Percentiles rank a stretch among this genome's conserved stretches.
These are phyloP conservation scores for Spodoptera exigua DNA, from an alignment of 2,888 invertebrate species.

Conservation along the genomic window DNA sequence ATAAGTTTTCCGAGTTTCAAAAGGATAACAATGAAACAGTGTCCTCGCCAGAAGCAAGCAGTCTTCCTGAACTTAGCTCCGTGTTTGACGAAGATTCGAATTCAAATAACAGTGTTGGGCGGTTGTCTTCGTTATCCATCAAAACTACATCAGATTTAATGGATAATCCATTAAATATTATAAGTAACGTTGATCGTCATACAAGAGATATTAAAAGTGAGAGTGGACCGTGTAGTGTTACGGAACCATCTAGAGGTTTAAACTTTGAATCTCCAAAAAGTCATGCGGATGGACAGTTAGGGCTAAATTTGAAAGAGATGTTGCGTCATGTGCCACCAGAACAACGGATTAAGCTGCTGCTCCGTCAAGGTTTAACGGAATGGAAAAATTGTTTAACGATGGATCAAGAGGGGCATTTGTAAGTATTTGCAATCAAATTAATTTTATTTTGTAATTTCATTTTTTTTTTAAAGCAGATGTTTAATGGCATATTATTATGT, in stretches of 20 bases:
- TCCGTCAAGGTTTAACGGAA: slow-evolving; percentile 73
- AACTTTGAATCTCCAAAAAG: slow-evolving; percentile 62
- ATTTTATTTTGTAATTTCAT: slow-evolving; percentile 17
- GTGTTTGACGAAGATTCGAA: slow-evolving; percentile 71
- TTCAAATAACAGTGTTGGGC: slow-evolving; percentile 67
- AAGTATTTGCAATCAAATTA: slow-evolving; percentile 68
- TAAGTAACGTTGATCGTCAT: slow-evolving; percentile 49
- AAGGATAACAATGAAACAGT: background rate
- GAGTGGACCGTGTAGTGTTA: slow-evolving; percentile 49
- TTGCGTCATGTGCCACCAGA: slow-evolving; percentile 1
- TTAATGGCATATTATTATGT: slow-evolving; percentile 3
- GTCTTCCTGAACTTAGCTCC: slow-evolving; percentile 44
- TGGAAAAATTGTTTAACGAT: slow-evolving; percentile 67
- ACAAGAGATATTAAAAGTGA: slow-evolving; percentile 55
- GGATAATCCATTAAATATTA: slow-evolving; percentile 50
- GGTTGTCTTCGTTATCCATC: slow-evolving; percentile 62
- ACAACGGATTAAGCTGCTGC: slow-evolving; percentile 62
- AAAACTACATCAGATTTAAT: slow-evolving; percentile 55
- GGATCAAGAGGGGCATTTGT: slow-evolving; percentile 78
- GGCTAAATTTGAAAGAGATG: slow-evolving; percentile 25
- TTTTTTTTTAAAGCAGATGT: background rate
- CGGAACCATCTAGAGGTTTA: slow-evolving; percentile 60
- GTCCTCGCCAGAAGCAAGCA: background rate
- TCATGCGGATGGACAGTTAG: background rate
- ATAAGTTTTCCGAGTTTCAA: slow-evolving; percentile 38